phyloP scores from a whole-genome alignment of 2,113 vertebrate species.

The Antennarius striatus region DNA sequence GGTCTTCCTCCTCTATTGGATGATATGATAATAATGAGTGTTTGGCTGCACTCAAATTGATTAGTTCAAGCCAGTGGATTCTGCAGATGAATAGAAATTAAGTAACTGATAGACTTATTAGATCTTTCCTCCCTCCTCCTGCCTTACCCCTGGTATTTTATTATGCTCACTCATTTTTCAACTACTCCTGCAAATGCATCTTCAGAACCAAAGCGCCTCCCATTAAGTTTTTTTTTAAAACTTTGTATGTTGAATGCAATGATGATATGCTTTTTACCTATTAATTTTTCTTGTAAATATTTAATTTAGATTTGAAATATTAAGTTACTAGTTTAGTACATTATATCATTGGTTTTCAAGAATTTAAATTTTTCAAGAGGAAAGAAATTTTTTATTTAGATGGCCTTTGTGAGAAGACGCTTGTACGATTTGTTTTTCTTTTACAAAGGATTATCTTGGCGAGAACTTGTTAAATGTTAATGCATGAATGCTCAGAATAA shows the following conservation, averaged over 20 bases:
- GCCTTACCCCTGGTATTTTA: slow-evolving; percentile 45
- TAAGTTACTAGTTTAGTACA: no score
- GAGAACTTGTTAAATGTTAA: background rate
- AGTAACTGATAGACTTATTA: slow-evolving; percentile 77
- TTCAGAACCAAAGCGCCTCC: slow-evolving; percentile 17
- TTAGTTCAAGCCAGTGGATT: slow-evolving; percentile 67
- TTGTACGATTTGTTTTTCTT: no score
- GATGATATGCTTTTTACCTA: background rate
- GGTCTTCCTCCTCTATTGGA: slow-evolving; percentile 56
- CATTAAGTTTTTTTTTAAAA: slow-evolving; percentile 16
- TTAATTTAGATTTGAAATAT: no score
- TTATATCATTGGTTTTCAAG: background rate
- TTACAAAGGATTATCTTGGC: background rate
- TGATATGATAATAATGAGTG: slow-evolving; percentile 75
- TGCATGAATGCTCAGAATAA: background rate
- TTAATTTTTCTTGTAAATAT: no score
- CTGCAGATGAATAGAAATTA: slow-evolving; percentile 74
- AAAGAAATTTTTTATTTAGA: background rate
- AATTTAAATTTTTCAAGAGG: background rate
- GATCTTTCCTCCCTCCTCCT: slow-evolving; percentile 52
- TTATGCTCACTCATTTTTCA: slow-evolving; percentile 31
- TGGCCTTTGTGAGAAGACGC: no score
- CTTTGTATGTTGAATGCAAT: slow-evolving; percentile 11
- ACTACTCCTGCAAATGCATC: slow-evolving; percentile 7
- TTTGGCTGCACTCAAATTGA: slow-evolving; percentile 71